Evolutionary conservation across 2,797 vertebrate genomes (phyloP).

Genomic region (Pseudopleuronectes americanus): DNA sequence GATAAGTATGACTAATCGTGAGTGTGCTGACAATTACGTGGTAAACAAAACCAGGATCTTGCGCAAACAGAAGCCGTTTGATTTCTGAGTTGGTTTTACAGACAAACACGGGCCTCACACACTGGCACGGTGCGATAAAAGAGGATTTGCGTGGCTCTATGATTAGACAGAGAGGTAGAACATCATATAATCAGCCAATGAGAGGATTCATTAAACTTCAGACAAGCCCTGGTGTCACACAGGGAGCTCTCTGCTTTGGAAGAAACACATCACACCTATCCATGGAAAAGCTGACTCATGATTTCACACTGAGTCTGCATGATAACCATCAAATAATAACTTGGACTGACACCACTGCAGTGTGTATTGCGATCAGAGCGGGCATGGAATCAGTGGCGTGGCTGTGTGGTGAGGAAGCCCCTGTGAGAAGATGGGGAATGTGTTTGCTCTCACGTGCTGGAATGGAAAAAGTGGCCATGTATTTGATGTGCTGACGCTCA

Average conservation of each 20-base stretch:
- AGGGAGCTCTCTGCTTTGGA: conserved; percentile 43
- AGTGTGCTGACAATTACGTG: conserved; percentile 35
- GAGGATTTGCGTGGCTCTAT: conserved; percentile 14
- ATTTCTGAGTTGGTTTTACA: conserved; percentile 14
- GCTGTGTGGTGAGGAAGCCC: conserved; percentile 21
- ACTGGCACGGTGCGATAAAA: conserved; percentile 8
- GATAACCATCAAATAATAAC: conserved; percentile 43
- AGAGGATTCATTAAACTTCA: conserved; percentile 8
- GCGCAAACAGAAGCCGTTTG: conserved; percentile 27
- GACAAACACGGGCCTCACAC: conserved; percentile 5
- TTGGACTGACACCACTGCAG: conserved; percentile 4
- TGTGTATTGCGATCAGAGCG: conserved; percentile 5
- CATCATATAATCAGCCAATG: conserved; percentile 29
- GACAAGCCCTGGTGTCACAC: conserved; percentile 10
- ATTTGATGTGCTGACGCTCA: conserved; percentile 62
- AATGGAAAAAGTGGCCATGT: conserved; percentile 73
- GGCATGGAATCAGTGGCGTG: conserved; percentile 30
- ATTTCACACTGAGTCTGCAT: conserved; percentile 32
- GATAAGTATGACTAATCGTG: conserved; percentile 40
- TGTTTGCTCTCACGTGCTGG: conserved; percentile 59
- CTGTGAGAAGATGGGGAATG: conserved; percentile 33
- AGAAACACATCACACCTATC: conserved; percentile 37
- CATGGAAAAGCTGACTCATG: conserved; percentile 61
- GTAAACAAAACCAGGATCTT: conserved; percentile 24
- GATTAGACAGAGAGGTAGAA: conserved; percentile 27